These are phyloP conservation scores for Trichomycterus rosablanca DNA, from an alignment of 2,113 vertebrate species.

Conservation along the genomic window DNA sequence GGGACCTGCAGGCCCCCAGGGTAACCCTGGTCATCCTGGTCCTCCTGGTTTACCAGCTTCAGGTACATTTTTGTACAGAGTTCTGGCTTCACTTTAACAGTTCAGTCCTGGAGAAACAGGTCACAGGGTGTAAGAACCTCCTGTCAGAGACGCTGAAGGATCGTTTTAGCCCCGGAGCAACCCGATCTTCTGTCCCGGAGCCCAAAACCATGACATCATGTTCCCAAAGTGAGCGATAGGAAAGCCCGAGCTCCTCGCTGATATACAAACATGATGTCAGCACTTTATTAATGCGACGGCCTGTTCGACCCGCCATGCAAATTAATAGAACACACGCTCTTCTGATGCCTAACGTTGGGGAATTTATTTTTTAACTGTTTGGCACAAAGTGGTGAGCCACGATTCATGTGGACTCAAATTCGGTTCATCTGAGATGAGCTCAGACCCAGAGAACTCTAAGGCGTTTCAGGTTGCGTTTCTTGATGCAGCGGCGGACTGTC, in stretches of 20 bases:
- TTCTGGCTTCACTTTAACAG: background rate
- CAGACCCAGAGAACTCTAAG: too few relatives aligned
- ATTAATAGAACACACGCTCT: slow-evolving; percentile 35
- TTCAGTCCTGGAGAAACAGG: background rate
- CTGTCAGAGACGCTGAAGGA: slow-evolving; percentile 41
- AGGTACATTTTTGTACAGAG: slow-evolving; percentile 67
- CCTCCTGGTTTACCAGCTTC: slow-evolving; percentile 77
- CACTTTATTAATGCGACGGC: slow-evolving; percentile 49
- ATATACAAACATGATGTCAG: slow-evolving; percentile 58
- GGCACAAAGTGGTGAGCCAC: too few relatives aligned
- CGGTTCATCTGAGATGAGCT: too few relatives aligned
- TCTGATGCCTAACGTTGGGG: too few relatives aligned
- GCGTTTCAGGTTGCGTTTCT: too few relatives aligned
- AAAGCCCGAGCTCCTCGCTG: slow-evolving; percentile 31
- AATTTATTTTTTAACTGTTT: too few relatives aligned
- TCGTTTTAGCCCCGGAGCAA: slow-evolving; percentile 55
- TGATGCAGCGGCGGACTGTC: too few relatives aligned
- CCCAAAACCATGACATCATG: slow-evolving; percentile 59
- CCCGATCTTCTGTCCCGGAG: slow-evolving; percentile 48
- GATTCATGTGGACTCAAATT: too few relatives aligned
- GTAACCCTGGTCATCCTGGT: slow-evolving; percentile 80
- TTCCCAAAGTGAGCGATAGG: slow-evolving; percentile 49
- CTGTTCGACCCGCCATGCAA: slow-evolving; percentile 44
- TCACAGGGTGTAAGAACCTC: slow-evolving; percentile 7
- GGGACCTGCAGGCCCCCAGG: slow-evolving; percentile 85